Base-by-base conservation (phyloP, 2,113 vertebrate species). In the Motacilla tschutschensis region DNA sequence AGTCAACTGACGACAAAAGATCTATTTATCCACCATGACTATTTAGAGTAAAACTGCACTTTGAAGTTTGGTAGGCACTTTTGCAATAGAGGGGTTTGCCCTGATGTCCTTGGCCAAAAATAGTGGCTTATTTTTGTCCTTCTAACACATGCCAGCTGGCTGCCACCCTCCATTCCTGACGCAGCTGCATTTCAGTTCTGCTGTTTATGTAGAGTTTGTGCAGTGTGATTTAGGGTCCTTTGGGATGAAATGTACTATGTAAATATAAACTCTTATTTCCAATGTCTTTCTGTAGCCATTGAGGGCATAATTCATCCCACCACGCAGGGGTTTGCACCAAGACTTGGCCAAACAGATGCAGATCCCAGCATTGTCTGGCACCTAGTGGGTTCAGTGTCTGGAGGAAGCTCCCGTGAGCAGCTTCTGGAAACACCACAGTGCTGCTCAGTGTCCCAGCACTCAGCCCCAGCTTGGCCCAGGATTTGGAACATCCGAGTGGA, bases 71-170 rank as follows among this genome's bases (percentile, higher is more conserved):
- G 41, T 78, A 92, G 69, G 48, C 82, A 83, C 69, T 95, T 95
- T 88, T 1, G 57, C 83, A 95, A 73, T 50, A 76, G 80, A 92
- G 75, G 80, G 72, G 62, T 65, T 94, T 90, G 79, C 85, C 83
- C 87, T 90, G 76, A 20, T 94, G 94, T 75, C 93, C 94, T 95
- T 94, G 92, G 87, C 90, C 92, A 95, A 92, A 94, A 96, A 96
- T 95, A 95, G 93, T 79, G 54, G 70, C 65, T 92, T 95, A 91
- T 95, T 94, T 95, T 93, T 78, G 66, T 94, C 71, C 65, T 48
- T 35, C 38, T 85, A 90, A 64, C 10, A 0, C 53, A 72, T 86
- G 95, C 93, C 94, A 95, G 92, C 88, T 95, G 95, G 88, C 92
- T 84, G 62, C 70, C 70, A 88, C 87, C 36, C 81, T 70, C 81